Conservation (phyloP, 2,888 invertebrate species). For the Dexiosoma caninum region DNA sequence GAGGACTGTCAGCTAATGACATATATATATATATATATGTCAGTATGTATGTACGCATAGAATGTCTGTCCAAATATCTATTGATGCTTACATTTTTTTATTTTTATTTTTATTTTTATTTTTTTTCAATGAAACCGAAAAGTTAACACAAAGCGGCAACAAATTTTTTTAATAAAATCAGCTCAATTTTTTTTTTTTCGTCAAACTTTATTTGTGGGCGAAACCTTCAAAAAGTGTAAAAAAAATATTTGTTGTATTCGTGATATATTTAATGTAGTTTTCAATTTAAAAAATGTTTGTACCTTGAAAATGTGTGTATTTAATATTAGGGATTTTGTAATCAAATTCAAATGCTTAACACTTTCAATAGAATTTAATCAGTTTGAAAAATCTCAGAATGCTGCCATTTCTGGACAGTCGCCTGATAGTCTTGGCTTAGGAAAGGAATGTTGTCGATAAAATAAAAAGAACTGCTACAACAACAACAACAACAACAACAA, state of each 20-base stretch:
- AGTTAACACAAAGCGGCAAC: slow-evolving; percentile 22
- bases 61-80: slow-evolving; percentile 9
- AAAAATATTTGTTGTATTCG: slow-evolving; percentile 40
- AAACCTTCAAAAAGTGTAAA: slow-evolving; percentile 62
- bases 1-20: slow-evolving; percentile 25
- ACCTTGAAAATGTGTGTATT: too few relatives aligned
- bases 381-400: slow-evolving; percentile 20
- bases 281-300: slow-evolving; percentile 3
- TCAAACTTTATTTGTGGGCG: slow-evolving; percentile 54
- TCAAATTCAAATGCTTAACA: not conserved
- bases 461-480: too few relatives aligned
- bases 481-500: too few relatives aligned
- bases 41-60: too few relatives aligned
- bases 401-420: slow-evolving; percentile 9
- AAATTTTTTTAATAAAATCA: slow-evolving; percentile 23
- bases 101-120: too few relatives aligned
- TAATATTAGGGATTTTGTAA: slow-evolving; percentile 32
- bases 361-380: not conserved
- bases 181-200: not conserved
- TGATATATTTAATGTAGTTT: slow-evolving; percentile 52
- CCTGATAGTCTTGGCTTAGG: slow-evolving; percentile 13
- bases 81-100: slow-evolving; percentile 25
- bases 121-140: slow-evolving; percentile 45
- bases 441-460: not conserved
- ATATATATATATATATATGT: too few relatives aligned